phyloP scores from a whole-genome alignment of 2,888 invertebrate genomes.

The Lasius platythorax region DNA sequence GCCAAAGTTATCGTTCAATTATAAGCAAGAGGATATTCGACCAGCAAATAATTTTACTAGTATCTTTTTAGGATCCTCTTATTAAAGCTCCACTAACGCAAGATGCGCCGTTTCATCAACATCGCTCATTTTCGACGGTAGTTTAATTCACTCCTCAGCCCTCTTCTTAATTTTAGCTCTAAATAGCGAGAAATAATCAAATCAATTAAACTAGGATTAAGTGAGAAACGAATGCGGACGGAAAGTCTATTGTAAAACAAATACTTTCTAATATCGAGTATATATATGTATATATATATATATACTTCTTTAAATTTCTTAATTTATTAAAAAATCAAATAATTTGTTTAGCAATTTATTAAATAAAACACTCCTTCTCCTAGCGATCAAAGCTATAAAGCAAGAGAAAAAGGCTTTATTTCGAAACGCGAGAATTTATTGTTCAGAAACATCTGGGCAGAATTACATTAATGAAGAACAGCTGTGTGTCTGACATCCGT shows the following conservation, averaged over 20 bases:
- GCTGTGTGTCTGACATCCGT: neutral
- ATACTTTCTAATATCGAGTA: neutral
- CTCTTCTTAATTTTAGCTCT: neutral
- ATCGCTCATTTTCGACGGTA: neutral
- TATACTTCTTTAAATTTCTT: constrained; percentile 9
- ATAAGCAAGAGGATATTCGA: neutral
- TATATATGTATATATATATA: neutral
- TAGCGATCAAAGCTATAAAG: neutral
- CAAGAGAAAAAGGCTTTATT: neutral
- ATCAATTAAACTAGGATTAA: constrained; percentile 8
- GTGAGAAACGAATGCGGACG: neutral
- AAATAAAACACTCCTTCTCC: neutral
- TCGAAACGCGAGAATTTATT: neutral
- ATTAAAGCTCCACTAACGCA: neutral
- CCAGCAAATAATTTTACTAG: neutral
- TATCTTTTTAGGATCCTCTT: neutral
- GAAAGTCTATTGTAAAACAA: neutral
- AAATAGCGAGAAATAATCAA: neutral
- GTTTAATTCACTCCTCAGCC: neutral
- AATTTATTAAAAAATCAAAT: constrained; percentile 10
- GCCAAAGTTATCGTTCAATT: neutral
- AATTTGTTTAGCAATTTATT: neutral
- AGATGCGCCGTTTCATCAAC: neutral
- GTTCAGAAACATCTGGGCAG: neutral
- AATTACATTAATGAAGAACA: constrained; percentile 4